Evolutionary conservation across 2,888 invertebrate genomes (phyloP), one percentile per base, ranked within the genome.

Genomic region (Neocrepidodera transversa): DNA sequence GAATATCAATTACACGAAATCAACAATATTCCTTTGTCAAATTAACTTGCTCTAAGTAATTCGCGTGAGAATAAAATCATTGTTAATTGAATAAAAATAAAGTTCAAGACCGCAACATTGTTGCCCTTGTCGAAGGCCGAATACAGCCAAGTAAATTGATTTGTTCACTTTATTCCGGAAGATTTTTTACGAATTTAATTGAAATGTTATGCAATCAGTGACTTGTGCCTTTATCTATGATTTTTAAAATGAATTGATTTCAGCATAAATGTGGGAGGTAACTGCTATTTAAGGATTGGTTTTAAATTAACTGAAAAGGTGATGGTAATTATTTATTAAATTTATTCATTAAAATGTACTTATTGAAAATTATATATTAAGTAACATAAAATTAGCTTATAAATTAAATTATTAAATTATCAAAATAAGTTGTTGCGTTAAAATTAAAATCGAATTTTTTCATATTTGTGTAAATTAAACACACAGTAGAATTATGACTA

Each of bases 31-130:
- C 42, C 11, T 43, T 20, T 13, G 6, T 42, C n/a, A 10, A 43
- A 53, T 43, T 43, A 53, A 20, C 13, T 14, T 35, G 53, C 30
- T 43, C 10, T 53, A n/a, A n/a, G n/a, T n/a, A 53, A 53, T 43
- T 43, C 17, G 51, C 55, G 60, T 61, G 61, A 57, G 58, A 61
- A 57, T 57, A 42, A 52, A 49, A 48, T 47, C 42, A 36, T 40
- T 58, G 45, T 53, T 62, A 55, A 62, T 55, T 58, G 50, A 55
- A 58, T 51, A 54, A 47, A 58, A 54, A 45, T 20, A 58, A 47
- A 55, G 62, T 58, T 62, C 58, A 55, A 62, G 58, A 55, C 47
- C 58, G 47, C 56, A 57, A 50, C 54, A 57, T 48, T 38, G 36
- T 50, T 57, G 56, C 23, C 60, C 60, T 60, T 64, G 62, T 36